These are phyloP conservation scores for Ethmia dodecea DNA, from an alignment of 2,888 invertebrate genomes.

Conservation along the genomic window DNA sequence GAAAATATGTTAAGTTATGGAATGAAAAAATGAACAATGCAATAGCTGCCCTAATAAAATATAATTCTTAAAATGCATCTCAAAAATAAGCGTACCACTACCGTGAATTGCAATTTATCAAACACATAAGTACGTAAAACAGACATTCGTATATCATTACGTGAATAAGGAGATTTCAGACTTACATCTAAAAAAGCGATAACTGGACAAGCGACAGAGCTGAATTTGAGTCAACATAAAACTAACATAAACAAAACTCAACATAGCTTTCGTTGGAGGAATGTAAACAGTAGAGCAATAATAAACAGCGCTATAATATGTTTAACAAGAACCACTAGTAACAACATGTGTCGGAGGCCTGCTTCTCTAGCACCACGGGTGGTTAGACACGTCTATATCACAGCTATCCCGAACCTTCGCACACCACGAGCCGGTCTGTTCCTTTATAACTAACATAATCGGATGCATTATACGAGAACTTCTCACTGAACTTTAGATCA, in stretches of 20 bases:
- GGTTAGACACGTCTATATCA: slow-evolving; percentile 27
- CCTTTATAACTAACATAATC: no score
- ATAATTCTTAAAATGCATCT: slow-evolving; percentile 59
- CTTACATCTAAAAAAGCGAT: slow-evolving; percentile 60
- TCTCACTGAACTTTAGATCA: no score
- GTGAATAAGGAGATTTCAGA: slow-evolving; percentile 51
- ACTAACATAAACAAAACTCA: slow-evolving; percentile 71
- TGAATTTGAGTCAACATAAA: slow-evolving; percentile 54
- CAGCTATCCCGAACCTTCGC: slow-evolving; percentile 16
- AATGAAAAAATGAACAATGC: slow-evolving; percentile 61
- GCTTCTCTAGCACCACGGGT: slow-evolving; percentile 65
- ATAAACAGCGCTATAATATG: slow-evolving; percentile 48
- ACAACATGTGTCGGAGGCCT: slow-evolving; percentile 62
- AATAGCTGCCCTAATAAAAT: slow-evolving; percentile 68
- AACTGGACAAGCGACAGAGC: slow-evolving; percentile 58
- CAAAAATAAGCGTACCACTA: slow-evolving; percentile 64
- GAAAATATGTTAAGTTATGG: slow-evolving; percentile 50
- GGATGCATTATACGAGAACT: no score
- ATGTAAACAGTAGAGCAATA: slow-evolving; percentile 73
- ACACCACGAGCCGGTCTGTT: slow-evolving; percentile 2
- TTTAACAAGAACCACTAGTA: slow-evolving; percentile 65
- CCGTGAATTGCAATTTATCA: slow-evolving; percentile 43
- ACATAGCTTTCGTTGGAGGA: slow-evolving; percentile 71
- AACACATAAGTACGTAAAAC: slow-evolving; percentile 68
- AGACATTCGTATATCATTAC: slow-evolving; percentile 60